Evolutionary conservation across 2,113 vertebrate genomes (phyloP).

Genomic region (Serinus canaria): DNA sequence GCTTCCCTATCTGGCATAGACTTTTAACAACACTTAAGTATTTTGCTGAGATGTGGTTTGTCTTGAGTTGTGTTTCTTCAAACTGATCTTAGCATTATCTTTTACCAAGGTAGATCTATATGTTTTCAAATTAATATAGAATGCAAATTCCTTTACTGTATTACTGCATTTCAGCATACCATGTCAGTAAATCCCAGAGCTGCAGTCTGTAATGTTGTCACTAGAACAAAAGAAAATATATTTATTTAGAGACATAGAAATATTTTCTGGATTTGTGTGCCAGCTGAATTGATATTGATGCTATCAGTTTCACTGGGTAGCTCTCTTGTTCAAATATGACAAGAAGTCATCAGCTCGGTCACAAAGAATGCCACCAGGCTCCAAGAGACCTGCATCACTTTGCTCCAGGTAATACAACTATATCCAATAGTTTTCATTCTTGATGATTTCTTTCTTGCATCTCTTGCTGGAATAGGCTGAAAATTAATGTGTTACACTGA

Average conservation of each 20-base stretch:
- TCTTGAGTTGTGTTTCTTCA: neutral
- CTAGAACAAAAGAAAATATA: neutral
- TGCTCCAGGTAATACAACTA: neutral
- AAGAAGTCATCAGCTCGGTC: neutral
- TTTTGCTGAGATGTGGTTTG: neutral
- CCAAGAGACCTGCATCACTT: neutral
- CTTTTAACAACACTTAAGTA: neutral
- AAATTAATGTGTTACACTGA: conserved; percentile 25
- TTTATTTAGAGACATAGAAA: neutral
- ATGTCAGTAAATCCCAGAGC: neutral
- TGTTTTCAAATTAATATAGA: neutral
- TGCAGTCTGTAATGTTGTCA: neutral
- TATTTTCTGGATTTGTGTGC: neutral
- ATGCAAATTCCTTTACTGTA: neutral
- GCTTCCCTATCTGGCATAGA: neutral
- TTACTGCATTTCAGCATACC: neutral
- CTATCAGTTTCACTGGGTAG: neutral
- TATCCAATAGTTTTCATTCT: neutral
- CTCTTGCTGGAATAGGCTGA: neutral
- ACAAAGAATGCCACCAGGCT: neutral
- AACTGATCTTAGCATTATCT: neutral
- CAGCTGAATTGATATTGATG: neutral
- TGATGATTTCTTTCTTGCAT: neutral
- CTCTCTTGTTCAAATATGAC: neutral
- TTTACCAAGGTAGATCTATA: neutral